These are phyloP conservation scores for Cyanoliseus patagonus DNA, from an alignment of 2,113 vertebrate species.

Conservation along the genomic window DNA sequence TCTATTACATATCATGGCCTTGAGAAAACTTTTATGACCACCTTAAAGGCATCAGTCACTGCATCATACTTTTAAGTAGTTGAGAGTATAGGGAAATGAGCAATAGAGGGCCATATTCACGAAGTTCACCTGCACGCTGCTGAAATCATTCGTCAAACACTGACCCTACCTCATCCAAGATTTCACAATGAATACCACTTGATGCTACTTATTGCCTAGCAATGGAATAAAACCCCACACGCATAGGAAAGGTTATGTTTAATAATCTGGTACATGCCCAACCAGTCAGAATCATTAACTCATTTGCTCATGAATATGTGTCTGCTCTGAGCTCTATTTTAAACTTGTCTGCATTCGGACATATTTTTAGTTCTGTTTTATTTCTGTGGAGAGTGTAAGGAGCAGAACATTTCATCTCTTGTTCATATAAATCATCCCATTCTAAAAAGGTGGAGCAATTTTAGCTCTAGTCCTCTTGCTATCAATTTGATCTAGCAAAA, in stretches of 20 bases:
- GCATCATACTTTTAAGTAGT: neutral
- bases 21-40: neutral
- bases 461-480: neutral
- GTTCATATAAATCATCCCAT: constrained; percentile 55
- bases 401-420: constrained; percentile 53
- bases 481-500: constrained; percentile 10
- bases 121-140: neutral
- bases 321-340: constrained; percentile 57
- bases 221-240: constrained; percentile 1
- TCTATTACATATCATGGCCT: neutral
- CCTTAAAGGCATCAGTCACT: neutral
- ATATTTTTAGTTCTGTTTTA: constrained; percentile 59
- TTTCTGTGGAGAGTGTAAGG: constrained; percentile 28
- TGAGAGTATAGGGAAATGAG: neutral
- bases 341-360: constrained; percentile 20
- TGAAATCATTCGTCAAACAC: neutral
- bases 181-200: neutral
- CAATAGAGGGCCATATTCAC: neutral
- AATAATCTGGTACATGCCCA: neutral
- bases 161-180: neutral
- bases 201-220: neutral
- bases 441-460: constrained; percentile 50
- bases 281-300: constrained; percentile 43
- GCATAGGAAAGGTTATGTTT: constrained; percentile 25
- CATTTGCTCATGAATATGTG: constrained; percentile 35